A percentile compares a stretch with the other conserved stretches of the same genome.
These are phyloP conservation scores for Propithecus coquereli DNA, from an alignment of 2,113 vertebrate genomes.

Conservation along the genomic window DNA sequence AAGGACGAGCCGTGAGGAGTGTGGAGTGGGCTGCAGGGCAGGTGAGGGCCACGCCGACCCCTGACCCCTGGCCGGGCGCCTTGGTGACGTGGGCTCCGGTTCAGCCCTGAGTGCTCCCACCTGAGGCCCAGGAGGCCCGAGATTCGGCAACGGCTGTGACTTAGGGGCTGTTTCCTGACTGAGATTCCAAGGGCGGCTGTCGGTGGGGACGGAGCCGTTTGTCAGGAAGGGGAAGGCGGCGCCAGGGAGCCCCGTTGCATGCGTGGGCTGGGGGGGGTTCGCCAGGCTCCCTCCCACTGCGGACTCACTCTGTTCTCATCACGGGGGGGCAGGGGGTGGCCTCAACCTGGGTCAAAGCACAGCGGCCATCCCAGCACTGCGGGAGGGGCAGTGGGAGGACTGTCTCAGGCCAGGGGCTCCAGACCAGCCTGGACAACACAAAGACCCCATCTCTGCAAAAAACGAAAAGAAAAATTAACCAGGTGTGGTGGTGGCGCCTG, in stretches of 20 bases:
- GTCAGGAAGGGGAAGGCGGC: background rate
- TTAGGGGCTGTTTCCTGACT: background rate
- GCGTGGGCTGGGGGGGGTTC: background rate
- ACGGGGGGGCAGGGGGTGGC: background rate
- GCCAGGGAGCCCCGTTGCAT: accelerated
- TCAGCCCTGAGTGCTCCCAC: background rate
- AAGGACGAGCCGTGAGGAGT: background rate
- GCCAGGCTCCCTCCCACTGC: background rate
- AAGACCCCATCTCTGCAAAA: no score
- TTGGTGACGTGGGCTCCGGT: no score
- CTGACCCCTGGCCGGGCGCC: background rate
- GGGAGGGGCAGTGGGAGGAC: no score
- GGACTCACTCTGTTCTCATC: background rate
- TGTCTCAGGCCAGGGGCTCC: no score
- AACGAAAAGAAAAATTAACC: no score
- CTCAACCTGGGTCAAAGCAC: no score
- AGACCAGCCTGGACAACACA: no score
- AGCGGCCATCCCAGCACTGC: no score
- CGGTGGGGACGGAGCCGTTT: background rate
- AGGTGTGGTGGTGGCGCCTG: no score
- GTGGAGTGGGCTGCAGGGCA: accelerated
- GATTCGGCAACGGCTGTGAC: background rate
- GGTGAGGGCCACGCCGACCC: no score
- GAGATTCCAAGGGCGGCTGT: no score
- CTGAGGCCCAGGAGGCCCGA: background rate